Conservation (phyloP, 2,888 invertebrate genomes). For the Drosophila ezoana region DNA sequence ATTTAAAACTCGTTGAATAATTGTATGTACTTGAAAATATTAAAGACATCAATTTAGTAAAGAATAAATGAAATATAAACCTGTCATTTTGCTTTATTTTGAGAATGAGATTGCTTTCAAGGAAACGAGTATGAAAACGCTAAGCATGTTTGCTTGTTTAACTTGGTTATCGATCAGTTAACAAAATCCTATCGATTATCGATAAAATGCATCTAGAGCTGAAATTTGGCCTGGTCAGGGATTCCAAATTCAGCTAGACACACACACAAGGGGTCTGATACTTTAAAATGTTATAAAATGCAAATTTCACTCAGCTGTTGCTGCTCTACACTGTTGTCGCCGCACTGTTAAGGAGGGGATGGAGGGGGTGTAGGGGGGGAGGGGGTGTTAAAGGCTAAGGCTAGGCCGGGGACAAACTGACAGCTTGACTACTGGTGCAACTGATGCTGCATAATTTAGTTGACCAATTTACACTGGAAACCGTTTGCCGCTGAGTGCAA, state of each 20-base stretch:
- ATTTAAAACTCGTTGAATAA: too few relatives aligned
- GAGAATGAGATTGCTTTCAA: too few relatives aligned
- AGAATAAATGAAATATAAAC: too few relatives aligned
- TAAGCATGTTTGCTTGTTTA: too few relatives aligned
- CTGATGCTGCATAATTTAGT: conserved; percentile 82
- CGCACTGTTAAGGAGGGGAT: background rate
- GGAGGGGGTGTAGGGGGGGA: background rate
- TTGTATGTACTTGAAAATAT: too few relatives aligned
- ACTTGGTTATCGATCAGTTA: too few relatives aligned
- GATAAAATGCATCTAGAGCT: background rate
- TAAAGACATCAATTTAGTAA: too few relatives aligned
- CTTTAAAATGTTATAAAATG: conserved; percentile 67
- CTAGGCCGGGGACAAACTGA: conserved; percentile 16
- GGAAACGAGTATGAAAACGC: too few relatives aligned
- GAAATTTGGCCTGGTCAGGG: background rate
- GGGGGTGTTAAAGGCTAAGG: background rate
- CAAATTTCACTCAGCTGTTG: conserved; percentile 66
- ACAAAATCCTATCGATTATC: too few relatives aligned
- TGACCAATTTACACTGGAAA: conserved; percentile 79
- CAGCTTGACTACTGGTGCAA: conserved; percentile 66
- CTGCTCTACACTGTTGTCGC: too few relatives aligned
- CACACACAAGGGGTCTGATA: conserved; percentile 28
- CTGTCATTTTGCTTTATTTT: too few relatives aligned
- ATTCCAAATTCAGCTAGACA: background rate
- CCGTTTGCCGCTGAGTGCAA: conserved; percentile 74